These are phyloP conservation scores for Serranus cabrilla DNA, from an alignment of 2,797 vertebrate genomes.

Conservation along the genomic window DNA sequence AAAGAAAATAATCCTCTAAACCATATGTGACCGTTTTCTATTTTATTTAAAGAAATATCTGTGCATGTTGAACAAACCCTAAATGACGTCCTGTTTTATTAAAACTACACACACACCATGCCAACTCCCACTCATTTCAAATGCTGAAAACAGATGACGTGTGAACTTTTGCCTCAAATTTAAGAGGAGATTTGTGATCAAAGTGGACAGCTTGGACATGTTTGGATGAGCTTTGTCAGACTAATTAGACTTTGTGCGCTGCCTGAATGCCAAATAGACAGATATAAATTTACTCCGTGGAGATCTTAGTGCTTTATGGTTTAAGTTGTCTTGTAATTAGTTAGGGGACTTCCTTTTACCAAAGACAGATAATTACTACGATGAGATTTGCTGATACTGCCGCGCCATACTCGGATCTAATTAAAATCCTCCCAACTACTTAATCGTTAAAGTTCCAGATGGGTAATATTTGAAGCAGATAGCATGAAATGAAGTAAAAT, in stretches of 20 bases:
- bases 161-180: not conserved
- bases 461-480: slow-evolving; percentile 14
- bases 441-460: slow-evolving; percentile 32
- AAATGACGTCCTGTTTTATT: not conserved
- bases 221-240: slow-evolving; percentile 31
- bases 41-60: slow-evolving; percentile 9
- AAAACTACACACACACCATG: not conserved
- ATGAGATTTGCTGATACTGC: slow-evolving; percentile 35
- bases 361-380: slow-evolving; percentile 42
- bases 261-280: slow-evolving; percentile 28
- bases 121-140: not conserved
- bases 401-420: slow-evolving; percentile 20
- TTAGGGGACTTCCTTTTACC: slow-evolving; percentile 27
- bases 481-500: slow-evolving; percentile 31
- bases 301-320: slow-evolving; percentile 9
- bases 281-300: slow-evolving; percentile 11
- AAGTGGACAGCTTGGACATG: slow-evolving; percentile 17
- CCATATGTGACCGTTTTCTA: not conserved
- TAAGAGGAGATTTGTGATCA: slow-evolving; percentile 21
- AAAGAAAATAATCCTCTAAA: slow-evolving; percentile 72
- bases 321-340: slow-evolving; percentile 39
- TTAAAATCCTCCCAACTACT: slow-evolving; percentile 40
- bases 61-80: not conserved
- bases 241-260: slow-evolving; percentile 31
- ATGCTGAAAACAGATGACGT: slow-evolving; percentile 12